Evolutionary conservation across 2,888 invertebrate species (phyloP).

Genomic region (Zygothrica quintamaculata): DNA sequence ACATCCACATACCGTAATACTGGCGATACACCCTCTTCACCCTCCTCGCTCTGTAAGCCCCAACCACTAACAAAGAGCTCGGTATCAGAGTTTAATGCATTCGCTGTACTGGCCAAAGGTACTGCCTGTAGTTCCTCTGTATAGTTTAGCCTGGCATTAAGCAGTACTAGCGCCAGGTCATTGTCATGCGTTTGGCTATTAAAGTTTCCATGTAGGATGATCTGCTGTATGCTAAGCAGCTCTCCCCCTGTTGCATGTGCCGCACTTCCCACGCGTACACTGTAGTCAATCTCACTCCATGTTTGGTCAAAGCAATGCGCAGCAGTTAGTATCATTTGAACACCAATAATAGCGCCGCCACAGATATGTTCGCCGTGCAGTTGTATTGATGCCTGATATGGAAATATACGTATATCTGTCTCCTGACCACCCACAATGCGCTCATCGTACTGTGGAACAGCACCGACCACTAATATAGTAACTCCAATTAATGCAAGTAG

Average conservation of each 20-base stretch:
- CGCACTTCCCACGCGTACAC: conserved; percentile 70
- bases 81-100: conserved; percentile 39
- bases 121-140: conserved; percentile 63
- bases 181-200: conserved; percentile 65
- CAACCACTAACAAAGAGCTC: conserved; percentile 76
- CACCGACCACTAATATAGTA: neutral
- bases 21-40: conserved; percentile 53
- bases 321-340: conserved; percentile 69
- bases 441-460: conserved; percentile 50
- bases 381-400: conserved; percentile 72
- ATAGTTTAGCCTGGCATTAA: conserved; percentile 65
- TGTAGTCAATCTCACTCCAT: conserved; percentile 54
- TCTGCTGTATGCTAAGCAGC: conserved; percentile 62
- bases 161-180: conserved; percentile 76
- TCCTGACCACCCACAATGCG: conserved; percentile 73
- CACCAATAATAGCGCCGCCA: conserved; percentile 74
- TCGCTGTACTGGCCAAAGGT: conserved; percentile 53
- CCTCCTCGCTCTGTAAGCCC: conserved; percentile 72
- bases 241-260: conserved; percentile 71
- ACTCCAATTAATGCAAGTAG: neutral
- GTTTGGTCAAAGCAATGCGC: conserved; percentile 75
- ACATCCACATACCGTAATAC: conserved; percentile 70
- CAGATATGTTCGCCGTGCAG: conserved; percentile 62
- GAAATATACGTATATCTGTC: conserved; percentile 61
- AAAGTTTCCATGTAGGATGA: conserved; percentile 71